Evolutionary conservation across 2,888 invertebrate genomes (phyloP).

Genomic region (Napeogenes inachia): DNA sequence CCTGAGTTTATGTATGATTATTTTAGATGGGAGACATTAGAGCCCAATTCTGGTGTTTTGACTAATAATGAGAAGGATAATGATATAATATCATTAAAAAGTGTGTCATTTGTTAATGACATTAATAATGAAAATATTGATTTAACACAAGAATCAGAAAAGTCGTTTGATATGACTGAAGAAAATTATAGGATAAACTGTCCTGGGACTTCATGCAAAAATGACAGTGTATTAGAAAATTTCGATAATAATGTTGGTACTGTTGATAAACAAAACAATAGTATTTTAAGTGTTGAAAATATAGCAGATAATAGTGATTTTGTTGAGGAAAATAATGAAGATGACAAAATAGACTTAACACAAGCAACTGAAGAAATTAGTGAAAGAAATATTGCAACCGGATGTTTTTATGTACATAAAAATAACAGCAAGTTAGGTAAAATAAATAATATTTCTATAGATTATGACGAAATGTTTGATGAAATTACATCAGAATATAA

Average conservation of each 20-base stretch:
- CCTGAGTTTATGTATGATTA: not conserved
- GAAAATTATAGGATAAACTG: not conserved
- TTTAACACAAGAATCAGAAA: conserved; percentile 32
- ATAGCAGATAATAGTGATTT: conserved; percentile 9
- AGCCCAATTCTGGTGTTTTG: not conserved
- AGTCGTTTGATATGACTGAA: not conserved
- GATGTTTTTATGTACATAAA: conserved; percentile 5
- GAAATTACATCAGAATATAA: conserved; percentile 16
- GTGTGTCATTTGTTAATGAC: conserved; percentile 5
- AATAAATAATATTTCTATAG: conserved; percentile 53
- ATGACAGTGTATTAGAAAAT: not conserved
- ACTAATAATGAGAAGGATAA: conserved; percentile 34
- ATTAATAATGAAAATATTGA: conserved; percentile 23
- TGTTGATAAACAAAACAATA: conserved; percentile 11
- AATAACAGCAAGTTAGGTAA: conserved; percentile 39
- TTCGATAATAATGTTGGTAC: conserved; percentile 10
- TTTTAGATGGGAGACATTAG: too few species aligned
- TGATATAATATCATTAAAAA: conserved; percentile 33
- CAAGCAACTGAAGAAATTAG: conserved; percentile 37
- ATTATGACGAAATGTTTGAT: conserved; percentile 57
- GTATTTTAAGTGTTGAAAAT: conserved; percentile 2
- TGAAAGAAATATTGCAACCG: conserved; percentile 9
- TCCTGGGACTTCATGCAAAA: too few species aligned
- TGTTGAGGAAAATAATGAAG: conserved; percentile 14
- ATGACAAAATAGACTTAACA: conserved; percentile 50